Evolutionary conservation across 35 echinoderm and acorn worm species (phyloP).

Genomic region (Apostichopus californicus): DNA sequence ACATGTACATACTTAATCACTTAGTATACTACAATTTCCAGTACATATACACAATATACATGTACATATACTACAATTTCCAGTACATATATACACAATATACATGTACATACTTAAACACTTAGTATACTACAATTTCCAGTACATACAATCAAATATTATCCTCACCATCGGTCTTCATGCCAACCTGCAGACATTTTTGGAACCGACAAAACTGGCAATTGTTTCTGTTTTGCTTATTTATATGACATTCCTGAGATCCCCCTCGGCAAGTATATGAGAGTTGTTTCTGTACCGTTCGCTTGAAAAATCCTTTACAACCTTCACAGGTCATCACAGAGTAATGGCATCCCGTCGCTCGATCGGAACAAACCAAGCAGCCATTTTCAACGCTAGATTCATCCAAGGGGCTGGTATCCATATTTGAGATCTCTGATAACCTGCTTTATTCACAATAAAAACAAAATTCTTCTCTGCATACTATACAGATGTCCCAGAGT

Average conservation of each 20-base stretch:
- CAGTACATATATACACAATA: too few species aligned
- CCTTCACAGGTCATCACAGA: conserved; percentile 82
- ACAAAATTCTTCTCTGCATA: too few species aligned
- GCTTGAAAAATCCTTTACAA: conserved; percentile 89
- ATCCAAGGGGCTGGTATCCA: not conserved
- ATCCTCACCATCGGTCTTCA: conserved; percentile 79
- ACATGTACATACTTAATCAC: too few species aligned
- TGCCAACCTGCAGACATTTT: conserved; percentile 79
- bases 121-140: too few species aligned
- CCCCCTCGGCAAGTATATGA: conserved; percentile 59
- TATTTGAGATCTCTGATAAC: not conserved
- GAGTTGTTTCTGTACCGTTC: conserved; percentile 90
- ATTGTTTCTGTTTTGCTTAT: conserved; percentile 69
- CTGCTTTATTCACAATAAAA: too few species aligned
- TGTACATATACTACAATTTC: too few species aligned
- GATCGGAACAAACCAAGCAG: conserved; percentile 75
- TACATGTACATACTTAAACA: too few species aligned
- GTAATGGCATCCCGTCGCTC: conserved; percentile 75
- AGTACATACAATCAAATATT: too few species aligned
- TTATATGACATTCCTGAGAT: conserved; percentile 27
- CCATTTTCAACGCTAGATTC: not conserved
- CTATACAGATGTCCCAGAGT: too few species aligned
- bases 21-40: too few species aligned
- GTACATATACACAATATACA: too few species aligned
- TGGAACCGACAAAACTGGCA: conserved; percentile 83